phyloP scores from a whole-genome alignment of 2,797 vertebrate genomes.

The Mareca penelope region DNA sequence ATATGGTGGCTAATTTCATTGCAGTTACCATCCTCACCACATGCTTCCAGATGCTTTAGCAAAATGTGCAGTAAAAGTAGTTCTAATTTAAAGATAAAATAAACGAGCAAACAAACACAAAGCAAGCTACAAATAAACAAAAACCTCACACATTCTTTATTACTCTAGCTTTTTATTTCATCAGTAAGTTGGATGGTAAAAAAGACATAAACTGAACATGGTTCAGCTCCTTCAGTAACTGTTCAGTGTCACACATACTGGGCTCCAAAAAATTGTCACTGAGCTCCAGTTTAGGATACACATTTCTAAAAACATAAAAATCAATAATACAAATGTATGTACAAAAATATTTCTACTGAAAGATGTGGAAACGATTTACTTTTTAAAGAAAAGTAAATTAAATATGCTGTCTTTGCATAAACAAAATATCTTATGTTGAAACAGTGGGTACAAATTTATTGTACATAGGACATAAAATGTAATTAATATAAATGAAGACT shows the following conservation, averaged over 20 bases:
- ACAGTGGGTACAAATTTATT: background rate
- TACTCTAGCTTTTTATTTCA: background rate
- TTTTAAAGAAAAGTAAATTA: too few relatives aligned
- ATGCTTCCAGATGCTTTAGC: background rate
- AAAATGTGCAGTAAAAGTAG: background rate
- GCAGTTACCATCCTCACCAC: background rate
- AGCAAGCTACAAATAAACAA: too few relatives aligned
- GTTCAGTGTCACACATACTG: background rate
- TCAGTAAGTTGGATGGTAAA: background rate
- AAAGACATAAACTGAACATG: background rate
- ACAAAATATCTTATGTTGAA: background rate
- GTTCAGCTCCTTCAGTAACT: background rate
- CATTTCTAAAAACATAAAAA: background rate
- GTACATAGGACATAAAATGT: background rate
- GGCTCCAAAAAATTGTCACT: background rate
- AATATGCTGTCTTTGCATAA: background rate
- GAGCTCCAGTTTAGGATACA: background rate
- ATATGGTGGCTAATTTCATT: background rate
- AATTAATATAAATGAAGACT: slow-evolving; percentile 3
- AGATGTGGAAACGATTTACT: background rate
- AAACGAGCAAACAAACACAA: too few relatives aligned
- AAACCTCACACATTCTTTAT: background rate
- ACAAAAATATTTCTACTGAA: background rate
- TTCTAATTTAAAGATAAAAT: background rate
- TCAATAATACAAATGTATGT: background rate